phyloP scores from a whole-genome alignment of 2,113 vertebrate species.

The Psilopsiagon aymara region DNA sequence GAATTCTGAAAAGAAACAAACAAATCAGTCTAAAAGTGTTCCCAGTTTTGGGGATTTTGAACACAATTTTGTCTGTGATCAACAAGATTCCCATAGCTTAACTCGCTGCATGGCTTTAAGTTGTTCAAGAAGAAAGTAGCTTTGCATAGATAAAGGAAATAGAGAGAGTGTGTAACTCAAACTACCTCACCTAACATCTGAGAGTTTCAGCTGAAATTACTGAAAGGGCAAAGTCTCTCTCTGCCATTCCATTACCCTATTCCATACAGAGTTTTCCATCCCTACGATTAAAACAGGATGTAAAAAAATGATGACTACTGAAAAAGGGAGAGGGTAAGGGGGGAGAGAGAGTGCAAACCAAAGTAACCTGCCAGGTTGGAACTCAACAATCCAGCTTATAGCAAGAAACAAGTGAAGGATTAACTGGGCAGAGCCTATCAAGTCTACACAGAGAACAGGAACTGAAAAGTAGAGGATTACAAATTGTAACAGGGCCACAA shows the following conservation, averaged over 20 bases:
- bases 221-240: background rate
- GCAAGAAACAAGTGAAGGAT: background rate
- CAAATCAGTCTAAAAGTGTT: background rate
- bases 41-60: background rate
- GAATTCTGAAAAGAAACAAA: slow-evolving; percentile 40
- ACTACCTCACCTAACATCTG: background rate
- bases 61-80: background rate
- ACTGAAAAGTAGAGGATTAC: background rate
- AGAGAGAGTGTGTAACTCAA: background rate
- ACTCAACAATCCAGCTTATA: background rate
- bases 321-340: background rate
- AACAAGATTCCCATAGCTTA: background rate
- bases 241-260: background rate
- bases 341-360: background rate
- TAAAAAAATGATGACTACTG: background rate
- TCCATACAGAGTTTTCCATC: background rate
- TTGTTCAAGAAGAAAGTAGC: background rate
- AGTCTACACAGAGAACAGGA: background rate
- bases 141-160: background rate
- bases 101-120: background rate
- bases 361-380: background rate
- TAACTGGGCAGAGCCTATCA: background rate
- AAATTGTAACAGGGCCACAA: background rate
- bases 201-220: background rate
- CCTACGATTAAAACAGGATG: background rate